phyloP scores from a whole-genome alignment of 1,140 invertebrate genomes.

The Bombus sylvicola region DNA sequence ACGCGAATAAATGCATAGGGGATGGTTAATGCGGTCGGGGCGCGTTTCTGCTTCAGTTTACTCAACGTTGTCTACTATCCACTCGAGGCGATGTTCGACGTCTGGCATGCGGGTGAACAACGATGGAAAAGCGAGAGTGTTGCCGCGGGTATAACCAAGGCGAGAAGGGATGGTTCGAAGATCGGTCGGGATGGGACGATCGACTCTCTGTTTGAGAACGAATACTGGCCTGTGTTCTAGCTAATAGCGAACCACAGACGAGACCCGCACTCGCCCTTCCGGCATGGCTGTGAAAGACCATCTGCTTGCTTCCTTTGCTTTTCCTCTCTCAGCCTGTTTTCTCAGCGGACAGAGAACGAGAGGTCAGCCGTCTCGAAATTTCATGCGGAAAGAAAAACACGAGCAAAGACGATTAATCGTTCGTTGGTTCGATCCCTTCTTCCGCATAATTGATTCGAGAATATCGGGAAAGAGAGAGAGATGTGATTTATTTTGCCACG shows the following conservation, averaged over 20 bases:
- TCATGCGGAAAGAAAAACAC: conserved; percentile 23
- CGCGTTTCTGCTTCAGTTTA: conserved; percentile 72
- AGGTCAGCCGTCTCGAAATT: conserved; percentile 26
- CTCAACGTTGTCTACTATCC: conserved; percentile 81
- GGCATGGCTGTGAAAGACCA: conserved; percentile 25
- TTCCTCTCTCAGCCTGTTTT: neutral
- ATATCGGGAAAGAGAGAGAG: neutral
- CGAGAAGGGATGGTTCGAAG: conserved; percentile 39
- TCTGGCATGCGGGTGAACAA: conserved; percentile 35
- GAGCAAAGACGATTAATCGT: conserved; percentile 26
- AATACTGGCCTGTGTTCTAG: conserved; percentile 64
- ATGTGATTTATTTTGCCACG: conserved; percentile 2
- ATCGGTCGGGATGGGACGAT: conserved; percentile 37
- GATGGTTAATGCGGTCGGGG: conserved; percentile 2
- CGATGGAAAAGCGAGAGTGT: neutral
- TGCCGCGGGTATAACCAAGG: neutral
- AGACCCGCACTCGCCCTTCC: conserved; percentile 18
- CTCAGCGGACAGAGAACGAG: neutral
- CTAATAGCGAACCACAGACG: conserved; percentile 67
- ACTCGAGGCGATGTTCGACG: conserved; percentile 44
- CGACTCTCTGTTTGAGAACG: conserved; percentile 62
- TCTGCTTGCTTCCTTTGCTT: conserved; percentile 22
- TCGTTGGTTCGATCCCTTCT: neutral
- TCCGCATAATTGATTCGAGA: conserved; percentile 22
- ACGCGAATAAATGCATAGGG: conserved; percentile 1